These are phyloP conservation scores for Drosophila mettleri DNA, from an alignment of 2,888 invertebrate genomes.

Conservation along the genomic window DNA sequence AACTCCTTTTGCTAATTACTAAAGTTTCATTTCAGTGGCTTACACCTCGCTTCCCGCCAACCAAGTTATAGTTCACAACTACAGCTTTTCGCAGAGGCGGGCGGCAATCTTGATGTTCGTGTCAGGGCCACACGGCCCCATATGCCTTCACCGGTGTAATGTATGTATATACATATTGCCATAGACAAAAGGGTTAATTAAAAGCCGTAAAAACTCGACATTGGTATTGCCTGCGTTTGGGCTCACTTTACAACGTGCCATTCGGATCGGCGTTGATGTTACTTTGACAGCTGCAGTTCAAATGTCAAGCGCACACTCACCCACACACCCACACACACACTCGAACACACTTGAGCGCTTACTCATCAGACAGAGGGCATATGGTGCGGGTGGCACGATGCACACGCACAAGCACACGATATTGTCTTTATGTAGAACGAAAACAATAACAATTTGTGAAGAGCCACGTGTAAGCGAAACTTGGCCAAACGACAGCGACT, in stretches of 20 bases:
- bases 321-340: conserved; percentile 12
- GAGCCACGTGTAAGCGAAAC: conserved; percentile 70
- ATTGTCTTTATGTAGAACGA: conserved; percentile 68
- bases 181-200: conserved; percentile 75
- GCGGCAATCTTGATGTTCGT: conserved; percentile 74
- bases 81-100: conserved; percentile 17
- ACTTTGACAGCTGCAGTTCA: conserved; percentile 76
- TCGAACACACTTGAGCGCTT: conserved; percentile 2
- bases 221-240: conserved; percentile 40
- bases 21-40: conserved; percentile 78
- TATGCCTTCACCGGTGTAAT: not conserved
- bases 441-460: conserved; percentile 77
- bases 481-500: conserved; percentile 45
- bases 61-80: conserved; percentile 38
- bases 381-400: conserved; percentile 1
- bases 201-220: conserved; percentile 64
- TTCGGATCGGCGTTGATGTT: conserved; percentile 33
- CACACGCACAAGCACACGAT: conserved; percentile 26
- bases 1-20: conserved; percentile 82
- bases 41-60: conserved; percentile 1
- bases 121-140: conserved; percentile 47
- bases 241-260: conserved; percentile 19
- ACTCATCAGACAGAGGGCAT: not conserved
- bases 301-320: conserved; percentile 73
- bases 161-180: conserved; percentile 10